Percentiles rank a stretch among this genome's conserved stretches.
phyloP scores from a whole-genome alignment of 2,113 vertebrate genomes.

The Siniperca chuatsi region DNA sequence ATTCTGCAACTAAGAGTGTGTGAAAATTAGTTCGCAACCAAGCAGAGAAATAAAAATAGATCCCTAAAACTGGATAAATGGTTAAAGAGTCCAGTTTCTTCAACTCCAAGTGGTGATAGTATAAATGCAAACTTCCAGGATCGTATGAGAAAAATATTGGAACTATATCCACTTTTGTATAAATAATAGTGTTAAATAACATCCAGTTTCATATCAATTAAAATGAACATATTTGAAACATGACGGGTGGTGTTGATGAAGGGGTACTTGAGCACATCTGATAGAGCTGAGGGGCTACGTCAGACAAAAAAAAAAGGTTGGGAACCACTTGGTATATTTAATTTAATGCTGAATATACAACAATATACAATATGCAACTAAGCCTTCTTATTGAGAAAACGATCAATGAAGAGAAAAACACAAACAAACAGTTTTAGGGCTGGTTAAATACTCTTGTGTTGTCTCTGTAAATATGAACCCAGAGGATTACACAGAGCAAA shows the following conservation, averaged over 20 bases:
- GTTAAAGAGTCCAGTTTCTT: background rate
- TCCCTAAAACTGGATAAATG: background rate
- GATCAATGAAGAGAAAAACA: conserved; percentile 22
- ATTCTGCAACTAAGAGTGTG: background rate
- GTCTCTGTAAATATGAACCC: conserved; percentile 20
- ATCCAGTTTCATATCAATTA: background rate
- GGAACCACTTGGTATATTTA: background rate
- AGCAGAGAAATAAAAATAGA: background rate
- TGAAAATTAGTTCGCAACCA: background rate
- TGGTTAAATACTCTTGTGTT: conserved; percentile 6
- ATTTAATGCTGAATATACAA: background rate
- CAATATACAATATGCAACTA: background rate
- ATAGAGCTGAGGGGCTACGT: background rate
- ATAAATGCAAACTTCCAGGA: background rate
- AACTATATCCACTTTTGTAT: background rate
- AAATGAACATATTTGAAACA: background rate
- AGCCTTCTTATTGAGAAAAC: background rate
- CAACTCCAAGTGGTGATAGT: background rate
- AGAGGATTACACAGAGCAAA: conserved; percentile 55
- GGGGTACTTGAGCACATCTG: background rate
- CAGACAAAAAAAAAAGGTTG: background rate
- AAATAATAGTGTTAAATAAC: background rate
- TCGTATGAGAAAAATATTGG: background rate
- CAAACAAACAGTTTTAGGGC: conserved; percentile 17
- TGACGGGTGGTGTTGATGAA: background rate